Evolutionary conservation across 1,140 invertebrate genomes (phyloP), one percentile per base, ranked within the genome.

Genomic region (Listronotus bonariensis): DNA sequence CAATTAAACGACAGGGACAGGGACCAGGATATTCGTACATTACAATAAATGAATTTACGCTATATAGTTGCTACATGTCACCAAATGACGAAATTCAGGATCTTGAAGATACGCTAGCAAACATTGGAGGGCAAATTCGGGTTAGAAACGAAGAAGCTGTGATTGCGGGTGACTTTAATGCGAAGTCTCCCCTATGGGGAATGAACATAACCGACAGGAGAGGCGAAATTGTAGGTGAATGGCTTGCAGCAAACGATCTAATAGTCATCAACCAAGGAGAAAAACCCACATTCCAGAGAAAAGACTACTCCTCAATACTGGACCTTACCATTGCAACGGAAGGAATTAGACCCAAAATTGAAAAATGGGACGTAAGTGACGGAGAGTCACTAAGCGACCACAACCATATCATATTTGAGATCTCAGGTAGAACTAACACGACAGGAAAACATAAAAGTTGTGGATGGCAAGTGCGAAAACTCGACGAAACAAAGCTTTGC

Each of bases 251-350:
- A 1, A 36, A 38, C n/a, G 38, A 10, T 3, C 9, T 20, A n/a
- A 3, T 5, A 1, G 5, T 26, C 5, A 26, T 52, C 15, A 52
- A 52, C 31, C 17, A 52, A 26, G 18, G 53, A 11, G 8, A 4
- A 10, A 38, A 17, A 12, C 57, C 57, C 6, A 59, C 57, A 3
- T 59, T 59, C 18, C 1, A n/a, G 6, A 59, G 57, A 38, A 18
- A 32, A 11, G 10, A 7, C 6, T n/a, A 11, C 2, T 14, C 10
- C 2, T 59, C 57, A 17, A 46, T 46, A 2, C 34, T 51, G 6
- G 57, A 59, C 12, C 1, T 59, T 1, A 59, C 57, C 0, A 8
- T 48, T 3, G 26, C 45, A 2, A 48, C 57, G 3, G 2, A 59
- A 9, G 45, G 14, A 8, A 9, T 36, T 7, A 43, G n/a, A 11